Evolutionary conservation across 2,797 vertebrate genomes (phyloP).

Genomic region (Decapterus maruadsi): DNA sequence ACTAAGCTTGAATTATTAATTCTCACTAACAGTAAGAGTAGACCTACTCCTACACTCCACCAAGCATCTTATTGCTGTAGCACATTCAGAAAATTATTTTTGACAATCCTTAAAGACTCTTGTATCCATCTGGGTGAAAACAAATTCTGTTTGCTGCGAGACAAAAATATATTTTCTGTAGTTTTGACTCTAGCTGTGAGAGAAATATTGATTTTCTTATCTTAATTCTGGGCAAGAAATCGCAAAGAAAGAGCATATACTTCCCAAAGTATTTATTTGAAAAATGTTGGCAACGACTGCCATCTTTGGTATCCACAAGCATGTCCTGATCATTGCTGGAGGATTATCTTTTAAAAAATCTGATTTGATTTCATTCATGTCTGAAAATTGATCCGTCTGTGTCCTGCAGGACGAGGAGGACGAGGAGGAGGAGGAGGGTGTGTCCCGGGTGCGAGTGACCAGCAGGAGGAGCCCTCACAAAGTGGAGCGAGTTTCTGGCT

Average conservation of each 20-base stretch:
- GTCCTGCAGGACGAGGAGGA: constrained; percentile 52
- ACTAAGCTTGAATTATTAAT: neutral
- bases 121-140: neutral
- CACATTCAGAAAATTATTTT: neutral
- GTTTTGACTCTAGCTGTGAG: neutral
- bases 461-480: constrained; percentile 87
- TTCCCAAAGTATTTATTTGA: neutral
- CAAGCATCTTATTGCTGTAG: constrained; percentile 5
- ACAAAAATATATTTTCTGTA: neutral
- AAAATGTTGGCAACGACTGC: neutral
- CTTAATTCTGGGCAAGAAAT: neutral
- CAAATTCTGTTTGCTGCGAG: neutral
- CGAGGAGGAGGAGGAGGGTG: constrained; percentile 72
- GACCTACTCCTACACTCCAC: no score
- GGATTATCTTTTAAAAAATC: neutral
- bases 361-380: neutral
- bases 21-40: neutral
- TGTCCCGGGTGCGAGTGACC: constrained; percentile 87
- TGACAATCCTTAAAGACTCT: neutral
- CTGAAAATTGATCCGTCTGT: constrained; percentile 5
- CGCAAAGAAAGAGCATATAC: neutral
- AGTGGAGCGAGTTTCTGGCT: constrained; percentile 85
- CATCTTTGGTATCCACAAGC: neutral
- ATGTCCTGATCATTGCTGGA: neutral
- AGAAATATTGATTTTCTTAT: neutral